A percentile compares a stretch with the other conserved stretches of the same genome.
Evolutionary conservation across 2,113 vertebrate species (phyloP).

Genomic region (Hepsetus odoe): DNA sequence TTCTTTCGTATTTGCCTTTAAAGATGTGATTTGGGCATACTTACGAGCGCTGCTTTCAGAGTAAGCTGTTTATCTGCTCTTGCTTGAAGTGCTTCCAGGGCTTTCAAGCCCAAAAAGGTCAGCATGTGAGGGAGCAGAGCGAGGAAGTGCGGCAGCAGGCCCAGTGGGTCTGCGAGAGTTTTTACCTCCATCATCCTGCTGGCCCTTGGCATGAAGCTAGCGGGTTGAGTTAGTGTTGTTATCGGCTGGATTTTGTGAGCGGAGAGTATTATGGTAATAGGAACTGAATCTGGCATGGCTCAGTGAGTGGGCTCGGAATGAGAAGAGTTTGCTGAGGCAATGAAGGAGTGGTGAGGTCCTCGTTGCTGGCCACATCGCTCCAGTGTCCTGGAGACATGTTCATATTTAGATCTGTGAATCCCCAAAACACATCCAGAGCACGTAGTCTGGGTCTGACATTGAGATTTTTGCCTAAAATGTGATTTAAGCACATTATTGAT

Average conservation of each 20-base stretch:
- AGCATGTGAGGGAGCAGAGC: constrained; percentile 49
- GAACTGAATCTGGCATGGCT: constrained; percentile 1
- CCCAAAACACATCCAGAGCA: constrained; percentile 31
- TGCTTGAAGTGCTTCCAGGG: constrained; percentile 73
- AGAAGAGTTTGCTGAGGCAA: background rate
- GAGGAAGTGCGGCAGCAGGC: constrained; percentile 11
- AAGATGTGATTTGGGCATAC: constrained; percentile 69
- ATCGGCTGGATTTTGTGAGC: constrained; percentile 13
- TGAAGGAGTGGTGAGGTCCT: background rate
- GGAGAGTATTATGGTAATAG: constrained; percentile 43
- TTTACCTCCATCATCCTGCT: constrained; percentile 11
- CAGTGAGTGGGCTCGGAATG: constrained; percentile 5
- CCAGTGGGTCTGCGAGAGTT: background rate
- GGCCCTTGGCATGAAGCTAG: constrained; percentile 8
- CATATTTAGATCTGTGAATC: constrained; percentile 15
- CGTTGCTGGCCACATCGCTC: background rate
- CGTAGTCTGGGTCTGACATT: constrained; percentile 8
- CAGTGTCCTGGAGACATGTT: constrained; percentile 28
- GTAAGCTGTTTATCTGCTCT: constrained; percentile 72
- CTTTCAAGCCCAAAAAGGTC: constrained; percentile 66
- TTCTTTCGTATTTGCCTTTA: constrained; percentile 58
- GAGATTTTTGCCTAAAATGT: constrained; percentile 8
- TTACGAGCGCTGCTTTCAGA: constrained; percentile 61
- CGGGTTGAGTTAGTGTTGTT: constrained; percentile 9
- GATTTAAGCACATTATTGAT: background rate